Evolutionary conservation across 2,888 invertebrate species (phyloP).

Genomic region (Lucinisca nassula): DNA sequence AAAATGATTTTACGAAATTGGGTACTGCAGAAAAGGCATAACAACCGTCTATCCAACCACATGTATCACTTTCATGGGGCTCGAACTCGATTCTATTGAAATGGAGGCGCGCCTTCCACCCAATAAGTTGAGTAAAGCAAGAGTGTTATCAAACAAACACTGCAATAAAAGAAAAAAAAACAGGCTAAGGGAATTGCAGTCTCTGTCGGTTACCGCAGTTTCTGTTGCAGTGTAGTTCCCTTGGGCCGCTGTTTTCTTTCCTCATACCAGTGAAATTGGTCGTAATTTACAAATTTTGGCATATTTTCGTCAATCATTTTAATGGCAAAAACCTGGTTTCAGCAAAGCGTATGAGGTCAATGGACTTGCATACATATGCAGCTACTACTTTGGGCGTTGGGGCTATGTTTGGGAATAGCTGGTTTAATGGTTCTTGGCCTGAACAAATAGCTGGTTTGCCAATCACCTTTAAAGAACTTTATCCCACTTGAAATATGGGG

Average conservation of each 20-base stretch:
- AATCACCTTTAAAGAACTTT: neutral
- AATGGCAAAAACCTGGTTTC: neutral
- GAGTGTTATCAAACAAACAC: neutral
- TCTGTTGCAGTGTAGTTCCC: neutral
- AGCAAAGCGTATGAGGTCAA: neutral
- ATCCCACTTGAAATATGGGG: neutral
- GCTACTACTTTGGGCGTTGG: neutral
- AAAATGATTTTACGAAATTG: no score
- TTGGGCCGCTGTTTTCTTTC: neutral
- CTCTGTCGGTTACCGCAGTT: neutral
- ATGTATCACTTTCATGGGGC: neutral
- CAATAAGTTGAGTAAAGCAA: neutral
- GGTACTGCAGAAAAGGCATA: no score
- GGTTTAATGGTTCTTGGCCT: constrained; percentile 3
- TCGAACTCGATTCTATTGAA: neutral
- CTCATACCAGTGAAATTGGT: neutral
- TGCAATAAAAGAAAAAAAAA: neutral
- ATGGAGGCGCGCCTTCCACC: neutral
- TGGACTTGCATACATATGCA: neutral
- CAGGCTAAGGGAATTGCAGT: constrained; percentile 5
- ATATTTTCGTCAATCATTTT: neutral
- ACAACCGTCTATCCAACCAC: neutral
- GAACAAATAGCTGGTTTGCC: neutral
- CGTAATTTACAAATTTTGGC: neutral
- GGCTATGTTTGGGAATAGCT: neutral